Evolutionary conservation across 2,113 vertebrate species (phyloP).

Genomic region (Clarias batrachus): DNA sequence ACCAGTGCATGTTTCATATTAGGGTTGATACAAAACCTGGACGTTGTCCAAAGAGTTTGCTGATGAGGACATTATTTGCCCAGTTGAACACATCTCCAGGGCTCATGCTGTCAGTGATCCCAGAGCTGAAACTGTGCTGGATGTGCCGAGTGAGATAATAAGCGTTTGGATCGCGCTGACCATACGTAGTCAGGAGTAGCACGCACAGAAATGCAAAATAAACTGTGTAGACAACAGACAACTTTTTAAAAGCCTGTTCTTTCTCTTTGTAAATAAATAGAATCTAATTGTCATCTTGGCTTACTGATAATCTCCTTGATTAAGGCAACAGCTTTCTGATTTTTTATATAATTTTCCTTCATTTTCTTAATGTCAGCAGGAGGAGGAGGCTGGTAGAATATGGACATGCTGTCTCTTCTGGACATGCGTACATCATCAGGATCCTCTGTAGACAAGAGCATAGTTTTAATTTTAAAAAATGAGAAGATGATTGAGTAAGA

Average conservation of each 20-base stretch:
- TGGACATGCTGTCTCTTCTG: constrained; percentile 81
- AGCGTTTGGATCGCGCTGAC: constrained; percentile 87
- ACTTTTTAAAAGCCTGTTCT: too few relatives aligned
- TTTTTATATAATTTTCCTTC: constrained; percentile 79
- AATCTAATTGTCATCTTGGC: background rate
- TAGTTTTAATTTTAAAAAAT: background rate
- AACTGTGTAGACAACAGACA: constrained; percentile 69
- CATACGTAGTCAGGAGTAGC: constrained; percentile 87
- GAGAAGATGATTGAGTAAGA: background rate
- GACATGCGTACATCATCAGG: constrained; percentile 66
- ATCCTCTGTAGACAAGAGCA: constrained; percentile 67
- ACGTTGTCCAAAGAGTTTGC: constrained; percentile 80
- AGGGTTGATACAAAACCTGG: constrained; percentile 71
- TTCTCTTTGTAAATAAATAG: too few relatives aligned
- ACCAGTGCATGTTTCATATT: background rate
- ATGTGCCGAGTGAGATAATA: constrained; percentile 89
- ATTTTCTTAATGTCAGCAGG: constrained; percentile 81
- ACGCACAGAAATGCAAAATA: constrained; percentile 91
- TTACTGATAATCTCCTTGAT: constrained; percentile 87
- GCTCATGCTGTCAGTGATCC: constrained; percentile 74
- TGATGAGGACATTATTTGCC: constrained; percentile 83
- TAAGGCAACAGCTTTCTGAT: constrained; percentile 86
- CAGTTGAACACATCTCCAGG: constrained; percentile 83
- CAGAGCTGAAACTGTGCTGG: constrained; percentile 80
- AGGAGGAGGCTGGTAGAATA: constrained; percentile 83